Conservation (phyloP, 2,797 vertebrate species). For the Lutjanus campechanus region DNA sequence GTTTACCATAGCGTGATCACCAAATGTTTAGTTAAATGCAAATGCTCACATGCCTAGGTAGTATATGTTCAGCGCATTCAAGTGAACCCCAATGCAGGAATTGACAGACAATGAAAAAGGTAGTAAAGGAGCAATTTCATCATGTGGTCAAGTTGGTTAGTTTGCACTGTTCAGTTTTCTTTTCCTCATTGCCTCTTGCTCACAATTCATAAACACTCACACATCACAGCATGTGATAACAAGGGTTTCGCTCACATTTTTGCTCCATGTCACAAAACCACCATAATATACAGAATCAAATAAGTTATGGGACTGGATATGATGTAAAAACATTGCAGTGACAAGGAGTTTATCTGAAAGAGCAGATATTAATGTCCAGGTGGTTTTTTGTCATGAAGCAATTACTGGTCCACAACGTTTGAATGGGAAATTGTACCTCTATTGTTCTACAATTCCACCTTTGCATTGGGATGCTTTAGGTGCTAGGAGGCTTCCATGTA, state of each 20-base stretch:
- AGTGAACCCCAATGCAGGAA: conserved; percentile 60
- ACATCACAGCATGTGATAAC: conserved; percentile 64
- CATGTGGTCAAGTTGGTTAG: conserved; percentile 47
- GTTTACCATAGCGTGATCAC: conserved; percentile 32
- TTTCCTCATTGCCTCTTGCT: conserved; percentile 65
- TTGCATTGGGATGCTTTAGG: conserved; percentile 73
- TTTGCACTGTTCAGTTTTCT: conserved; percentile 57
- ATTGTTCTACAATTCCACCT: conserved; percentile 61
- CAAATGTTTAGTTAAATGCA: conserved; percentile 45
- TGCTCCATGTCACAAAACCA: conserved; percentile 77
- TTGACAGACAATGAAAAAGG: conserved; percentile 48
- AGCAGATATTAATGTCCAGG: conserved; percentile 25
- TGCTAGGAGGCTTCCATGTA: conserved; percentile 67
- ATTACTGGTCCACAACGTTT: conserved; percentile 55
- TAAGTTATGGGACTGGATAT: not conserved
- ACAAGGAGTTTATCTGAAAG: conserved; percentile 7
- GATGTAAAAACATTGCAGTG: conserved; percentile 12
- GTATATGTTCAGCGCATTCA: conserved; percentile 41
- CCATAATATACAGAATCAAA: conserved; percentile 25
- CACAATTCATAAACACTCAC: conserved; percentile 56
- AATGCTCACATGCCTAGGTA: conserved; percentile 31
- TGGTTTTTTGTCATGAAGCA: conserved; percentile 82
- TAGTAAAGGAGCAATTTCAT: conserved; percentile 47
- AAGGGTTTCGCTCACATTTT: conserved; percentile 43
- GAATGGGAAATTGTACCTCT: conserved; percentile 56